These are phyloP conservation scores for Tethea ocularis DNA, from an alignment of 2,888 invertebrate genomes.

Conservation along the genomic window DNA sequence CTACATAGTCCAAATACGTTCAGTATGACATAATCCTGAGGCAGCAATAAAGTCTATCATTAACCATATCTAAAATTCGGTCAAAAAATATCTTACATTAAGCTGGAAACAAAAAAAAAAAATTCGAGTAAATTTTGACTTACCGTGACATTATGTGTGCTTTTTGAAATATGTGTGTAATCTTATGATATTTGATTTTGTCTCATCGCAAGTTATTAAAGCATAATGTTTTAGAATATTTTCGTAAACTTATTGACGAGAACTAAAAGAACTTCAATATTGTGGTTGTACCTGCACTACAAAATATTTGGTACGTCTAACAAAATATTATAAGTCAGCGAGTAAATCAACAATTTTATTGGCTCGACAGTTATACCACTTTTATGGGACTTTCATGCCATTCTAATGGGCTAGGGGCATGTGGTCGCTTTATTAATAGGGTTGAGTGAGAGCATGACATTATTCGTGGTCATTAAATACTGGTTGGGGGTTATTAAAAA, in stretches of 20 bases:
- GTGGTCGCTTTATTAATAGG: neutral
- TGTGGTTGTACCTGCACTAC: neutral
- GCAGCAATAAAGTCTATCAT: neutral
- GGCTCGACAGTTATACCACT: neutral
- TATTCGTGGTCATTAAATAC: neutral
- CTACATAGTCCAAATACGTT: conserved; percentile 12
- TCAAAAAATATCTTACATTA: neutral
- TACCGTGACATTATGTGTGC: too few species aligned
- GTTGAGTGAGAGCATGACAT: neutral
- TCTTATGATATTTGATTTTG: too few species aligned
- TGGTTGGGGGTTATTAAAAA: neutral
- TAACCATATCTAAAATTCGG: neutral
- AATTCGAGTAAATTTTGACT: too few species aligned
- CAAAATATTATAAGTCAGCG: neutral
- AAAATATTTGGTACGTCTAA: neutral
- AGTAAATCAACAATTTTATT: neutral
- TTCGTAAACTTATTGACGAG: neutral
- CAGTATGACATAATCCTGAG: conserved; percentile 3
- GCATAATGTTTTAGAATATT: neutral
- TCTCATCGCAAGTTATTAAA: too few species aligned
- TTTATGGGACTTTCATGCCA: neutral
- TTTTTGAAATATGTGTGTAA: too few species aligned
- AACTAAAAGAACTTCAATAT: neutral
- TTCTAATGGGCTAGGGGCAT: neutral
- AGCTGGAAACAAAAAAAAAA: too few species aligned